phyloP scores from a whole-genome alignment of 2,888 invertebrate genomes.

The Volucella zonaria region DNA sequence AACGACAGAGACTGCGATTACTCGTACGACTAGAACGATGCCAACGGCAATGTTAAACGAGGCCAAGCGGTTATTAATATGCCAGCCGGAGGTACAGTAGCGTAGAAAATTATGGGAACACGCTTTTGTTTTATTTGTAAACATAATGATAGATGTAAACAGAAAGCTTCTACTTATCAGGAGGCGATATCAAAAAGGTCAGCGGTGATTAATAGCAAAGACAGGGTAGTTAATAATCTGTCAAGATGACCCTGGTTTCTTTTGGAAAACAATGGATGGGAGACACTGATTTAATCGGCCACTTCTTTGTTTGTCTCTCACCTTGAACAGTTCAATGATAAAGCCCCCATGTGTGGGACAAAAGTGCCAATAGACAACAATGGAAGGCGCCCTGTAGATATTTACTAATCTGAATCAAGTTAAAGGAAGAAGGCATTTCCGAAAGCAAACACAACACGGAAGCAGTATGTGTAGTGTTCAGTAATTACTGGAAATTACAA shows the following conservation, averaged over 20 bases:
- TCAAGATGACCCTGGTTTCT: neutral
- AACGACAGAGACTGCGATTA: neutral
- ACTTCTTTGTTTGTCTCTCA: no score
- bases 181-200: constrained; percentile 4
- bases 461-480: no score
- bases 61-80: constrained; percentile 69
- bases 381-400: no score
- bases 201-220: neutral
- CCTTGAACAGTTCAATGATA: no score
- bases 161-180: neutral
- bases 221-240: neutral
- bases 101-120: constrained; percentile 31
- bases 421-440: no score
- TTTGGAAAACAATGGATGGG: neutral
- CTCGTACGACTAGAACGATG: no score
- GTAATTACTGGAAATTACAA: no score
- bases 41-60: constrained; percentile 52
- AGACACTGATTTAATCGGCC: no score
- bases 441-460: no score
- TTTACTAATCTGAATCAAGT: no score
- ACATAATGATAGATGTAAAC: neutral
- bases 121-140: neutral
- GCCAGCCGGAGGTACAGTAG: constrained; percentile 52
- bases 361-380: no score
- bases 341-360: no score